These are phyloP conservation scores for Neodon shergylaensis DNA, from an alignment of 2,113 vertebrate species.

Conservation along the genomic window DNA sequence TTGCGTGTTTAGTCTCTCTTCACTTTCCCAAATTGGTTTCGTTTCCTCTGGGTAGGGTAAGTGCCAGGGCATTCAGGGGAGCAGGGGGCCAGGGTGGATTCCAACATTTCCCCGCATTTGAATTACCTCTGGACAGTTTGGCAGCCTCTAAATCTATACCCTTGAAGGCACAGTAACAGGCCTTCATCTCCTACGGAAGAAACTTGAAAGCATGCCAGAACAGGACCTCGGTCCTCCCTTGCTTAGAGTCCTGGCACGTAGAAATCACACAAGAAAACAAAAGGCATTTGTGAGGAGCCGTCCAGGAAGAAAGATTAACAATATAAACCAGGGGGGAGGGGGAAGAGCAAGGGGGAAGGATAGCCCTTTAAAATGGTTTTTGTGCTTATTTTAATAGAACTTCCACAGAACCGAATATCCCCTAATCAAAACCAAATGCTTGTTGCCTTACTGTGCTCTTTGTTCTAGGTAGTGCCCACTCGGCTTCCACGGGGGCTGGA, in stretches of 20 bases:
- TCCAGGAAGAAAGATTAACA: conserved; percentile 89
- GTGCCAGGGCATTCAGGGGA: conserved; percentile 83
- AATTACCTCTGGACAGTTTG: conserved; percentile 86
- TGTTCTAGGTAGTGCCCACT: conserved; percentile 82
- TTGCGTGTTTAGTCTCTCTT: conserved; percentile 81
- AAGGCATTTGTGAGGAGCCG: conserved; percentile 87
- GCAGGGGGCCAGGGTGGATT: conserved; percentile 82
- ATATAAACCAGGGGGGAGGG: conserved; percentile 79
- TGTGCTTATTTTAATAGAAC: conserved; percentile 87
- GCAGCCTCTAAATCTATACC: conserved; percentile 87
- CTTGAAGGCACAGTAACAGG: conserved; percentile 85
- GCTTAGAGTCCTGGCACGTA: conserved; percentile 87
- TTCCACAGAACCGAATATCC: conserved; percentile 83
- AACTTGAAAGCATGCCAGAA: conserved; percentile 87
- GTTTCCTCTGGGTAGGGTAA: conserved; percentile 83
- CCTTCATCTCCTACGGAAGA: conserved; percentile 85
- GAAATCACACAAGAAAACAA: conserved; percentile 87
- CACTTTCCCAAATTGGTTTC: conserved; percentile 81
- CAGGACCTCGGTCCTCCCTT: conserved; percentile 83
- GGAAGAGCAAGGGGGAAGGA: conserved; percentile 79
- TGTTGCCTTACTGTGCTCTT: conserved; percentile 83
- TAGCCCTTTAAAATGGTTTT: conserved; percentile 84
- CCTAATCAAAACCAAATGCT: conserved; percentile 86
- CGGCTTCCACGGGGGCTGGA: conserved; percentile 60
- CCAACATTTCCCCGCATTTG: conserved; percentile 84